These are phyloP conservation scores for Lithophane ornitopus DNA, from an alignment of 2,888 invertebrate genomes.

Conservation along the genomic window DNA sequence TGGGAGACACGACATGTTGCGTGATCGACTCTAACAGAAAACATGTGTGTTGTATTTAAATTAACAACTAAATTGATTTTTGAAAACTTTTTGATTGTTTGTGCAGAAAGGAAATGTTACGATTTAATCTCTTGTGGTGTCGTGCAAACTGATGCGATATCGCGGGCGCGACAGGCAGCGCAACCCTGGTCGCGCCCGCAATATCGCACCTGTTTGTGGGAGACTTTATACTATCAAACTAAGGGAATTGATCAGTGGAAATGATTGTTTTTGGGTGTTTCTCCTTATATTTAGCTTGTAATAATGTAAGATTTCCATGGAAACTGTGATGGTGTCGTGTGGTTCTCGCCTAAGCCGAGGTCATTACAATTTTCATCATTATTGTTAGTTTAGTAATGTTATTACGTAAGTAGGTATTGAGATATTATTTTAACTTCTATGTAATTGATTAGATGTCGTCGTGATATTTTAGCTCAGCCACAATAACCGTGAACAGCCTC, in stretches of 20 bases:
- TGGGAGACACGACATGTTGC: constrained; percentile 59
- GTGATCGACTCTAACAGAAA: constrained; percentile 41
- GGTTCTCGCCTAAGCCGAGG: background rate
- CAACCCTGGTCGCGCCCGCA: no score
- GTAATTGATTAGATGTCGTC: constrained; percentile 3
- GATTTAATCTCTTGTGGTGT: constrained; percentile 22
- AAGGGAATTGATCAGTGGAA: background rate
- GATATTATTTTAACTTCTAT: background rate
- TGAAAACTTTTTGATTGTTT: constrained; percentile 54
- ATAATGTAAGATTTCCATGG: background rate
- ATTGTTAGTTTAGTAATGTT: background rate
- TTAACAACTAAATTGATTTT: constrained; percentile 52
- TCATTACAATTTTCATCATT: background rate
- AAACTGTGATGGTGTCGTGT: constrained; percentile 15
- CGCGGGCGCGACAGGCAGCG: no score
- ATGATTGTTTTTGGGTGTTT: background rate
- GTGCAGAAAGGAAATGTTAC: background rate
- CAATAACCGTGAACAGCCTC: constrained; percentile 6
- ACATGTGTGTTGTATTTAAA: constrained; percentile 40
- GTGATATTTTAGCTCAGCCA: constrained; percentile 5
- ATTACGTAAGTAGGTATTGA: background rate
- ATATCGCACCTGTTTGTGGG: no score
- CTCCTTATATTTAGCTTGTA: background rate
- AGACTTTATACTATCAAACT: no score
- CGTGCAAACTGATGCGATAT: no score